These are phyloP conservation scores for Drosophila santomea DNA, from an alignment of 1,140 invertebrate genomes.

Conservation along the genomic window DNA sequence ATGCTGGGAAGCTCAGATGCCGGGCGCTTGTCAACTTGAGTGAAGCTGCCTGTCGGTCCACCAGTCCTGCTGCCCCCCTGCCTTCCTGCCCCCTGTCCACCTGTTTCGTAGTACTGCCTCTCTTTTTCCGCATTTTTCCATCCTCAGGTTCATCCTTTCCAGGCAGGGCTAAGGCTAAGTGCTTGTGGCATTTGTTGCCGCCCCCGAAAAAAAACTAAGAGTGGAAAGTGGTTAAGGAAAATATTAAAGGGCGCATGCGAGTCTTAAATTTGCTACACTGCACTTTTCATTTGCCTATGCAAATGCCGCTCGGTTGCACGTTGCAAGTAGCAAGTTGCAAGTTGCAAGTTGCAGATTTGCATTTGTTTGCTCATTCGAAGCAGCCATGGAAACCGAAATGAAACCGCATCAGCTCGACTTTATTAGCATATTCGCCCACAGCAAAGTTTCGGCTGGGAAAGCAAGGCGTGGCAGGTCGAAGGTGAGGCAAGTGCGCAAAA, in stretches of 20 bases:
- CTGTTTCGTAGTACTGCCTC: not conserved
- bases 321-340: constrained; percentile 17
- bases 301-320: constrained; percentile 25
- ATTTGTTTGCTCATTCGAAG: constrained; percentile 68
- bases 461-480: constrained; percentile 9
- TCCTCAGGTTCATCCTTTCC: constrained; percentile 6
- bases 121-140: not conserved
- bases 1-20: constrained; percentile 21
- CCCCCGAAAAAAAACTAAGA: constrained; percentile 37
- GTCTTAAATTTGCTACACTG: constrained; percentile 51
- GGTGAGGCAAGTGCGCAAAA: constrained; percentile 8
- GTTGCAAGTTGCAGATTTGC: constrained; percentile 29
- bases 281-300: constrained; percentile 54
- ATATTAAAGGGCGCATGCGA: constrained; percentile 42
- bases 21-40: constrained; percentile 67
- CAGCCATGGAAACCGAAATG: constrained; percentile 57
- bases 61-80: constrained; percentile 1
- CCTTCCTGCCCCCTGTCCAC: too few relatives aligned
- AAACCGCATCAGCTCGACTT: constrained; percentile 57
- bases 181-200: constrained; percentile 60
- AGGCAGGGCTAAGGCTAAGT: constrained; percentile 56
- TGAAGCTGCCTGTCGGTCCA: constrained; percentile 53
- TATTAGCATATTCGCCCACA: constrained; percentile 56
- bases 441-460: constrained; percentile 33
- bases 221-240: constrained; percentile 15